Evolutionary conservation across 2,113 vertebrate genomes (phyloP).

Genomic region (Arenaria interpres): DNA sequence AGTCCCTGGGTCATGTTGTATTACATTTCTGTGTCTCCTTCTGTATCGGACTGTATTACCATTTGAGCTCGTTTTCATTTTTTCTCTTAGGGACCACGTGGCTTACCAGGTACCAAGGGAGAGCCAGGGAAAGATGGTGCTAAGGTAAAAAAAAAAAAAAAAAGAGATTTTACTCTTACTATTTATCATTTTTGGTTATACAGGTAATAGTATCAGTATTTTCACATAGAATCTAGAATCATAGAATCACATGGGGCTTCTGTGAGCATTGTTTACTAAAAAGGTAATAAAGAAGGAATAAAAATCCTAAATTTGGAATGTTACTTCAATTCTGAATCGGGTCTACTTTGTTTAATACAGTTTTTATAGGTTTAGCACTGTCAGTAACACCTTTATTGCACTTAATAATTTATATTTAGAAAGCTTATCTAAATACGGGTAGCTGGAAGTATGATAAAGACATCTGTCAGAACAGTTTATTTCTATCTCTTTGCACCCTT

Average conservation of each 20-base stretch:
- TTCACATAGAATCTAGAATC: neutral
- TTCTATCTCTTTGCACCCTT: neutral
- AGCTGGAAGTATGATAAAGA: neutral
- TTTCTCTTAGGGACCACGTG: conserved; percentile 81
- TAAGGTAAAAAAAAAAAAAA: conserved; percentile 75
- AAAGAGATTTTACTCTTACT: neutral
- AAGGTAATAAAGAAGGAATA: neutral
- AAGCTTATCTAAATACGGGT: neutral
- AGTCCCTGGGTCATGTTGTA: neutral
- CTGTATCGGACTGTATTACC: neutral
- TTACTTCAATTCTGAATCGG: neutral
- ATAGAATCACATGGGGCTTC: neutral
- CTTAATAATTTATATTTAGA: neutral
- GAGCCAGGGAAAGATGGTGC: conserved; percentile 84
- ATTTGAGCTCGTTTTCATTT: neutral
- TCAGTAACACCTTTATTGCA: neutral
- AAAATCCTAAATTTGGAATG: neutral
- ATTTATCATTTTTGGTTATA: neutral
- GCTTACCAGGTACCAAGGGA: conserved; percentile 86
- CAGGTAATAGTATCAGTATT: neutral
- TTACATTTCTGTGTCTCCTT: neutral
- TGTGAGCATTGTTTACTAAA: neutral
- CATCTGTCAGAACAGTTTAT: neutral
- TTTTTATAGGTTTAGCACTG: neutral
- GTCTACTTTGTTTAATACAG: neutral